Base-by-base conservation (phyloP, 2,113 vertebrate genomes). In the Melanotaenia duboulayi region DNA sequence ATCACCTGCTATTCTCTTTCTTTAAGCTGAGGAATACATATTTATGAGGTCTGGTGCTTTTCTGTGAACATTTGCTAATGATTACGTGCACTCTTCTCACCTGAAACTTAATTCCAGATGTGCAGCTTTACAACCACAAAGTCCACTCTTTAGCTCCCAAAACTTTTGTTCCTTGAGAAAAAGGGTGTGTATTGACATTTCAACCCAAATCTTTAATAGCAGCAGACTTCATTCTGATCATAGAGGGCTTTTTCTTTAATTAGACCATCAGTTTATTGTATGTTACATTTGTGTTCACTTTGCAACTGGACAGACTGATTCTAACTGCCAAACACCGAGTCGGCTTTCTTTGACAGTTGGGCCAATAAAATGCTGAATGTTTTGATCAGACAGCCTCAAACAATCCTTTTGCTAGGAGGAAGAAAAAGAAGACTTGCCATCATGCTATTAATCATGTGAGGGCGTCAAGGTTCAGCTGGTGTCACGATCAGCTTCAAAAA, bases 401-500 rank as follows among this genome's bases (percentile, higher is more conserved):
- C 70, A 80, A 80, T 60, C 62, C 63, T 82, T 35, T 71, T 72
- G 64, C 84, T 76, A 68, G 60, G 55, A 60, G 40, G 14, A 4
- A 64, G 72, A 78, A 68, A 69, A 55, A 76, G 82, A 74, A 55
- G 69, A 83, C 85, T 90, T 80, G 87, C 78, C 84, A 76, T 86
- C 84, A 87, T 80, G 72, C 78, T 76, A 87, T 91, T 92, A 91
- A 92, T 94, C 90, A 92, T 89, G 68, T 51, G 63, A 90, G 90
- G 90, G 87, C 73, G 65, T 80, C 78, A 76, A 72, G 84, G 92
- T 92, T 90, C 90, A 81, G 81, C 78, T 39, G 78, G 85, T 80
- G 91, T 90, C 87, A 92, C 49, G 83, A 88, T 88, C 87, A 40
- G 84, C 91, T 94, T 94, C 88, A 93, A 92, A 94, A 78, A 68